A percentile compares a stretch with the other conserved stretches of the same genome.
Evolutionary conservation across 2,888 invertebrate genomes (phyloP).

Genomic region (Malthinus seriepunctatus): DNA sequence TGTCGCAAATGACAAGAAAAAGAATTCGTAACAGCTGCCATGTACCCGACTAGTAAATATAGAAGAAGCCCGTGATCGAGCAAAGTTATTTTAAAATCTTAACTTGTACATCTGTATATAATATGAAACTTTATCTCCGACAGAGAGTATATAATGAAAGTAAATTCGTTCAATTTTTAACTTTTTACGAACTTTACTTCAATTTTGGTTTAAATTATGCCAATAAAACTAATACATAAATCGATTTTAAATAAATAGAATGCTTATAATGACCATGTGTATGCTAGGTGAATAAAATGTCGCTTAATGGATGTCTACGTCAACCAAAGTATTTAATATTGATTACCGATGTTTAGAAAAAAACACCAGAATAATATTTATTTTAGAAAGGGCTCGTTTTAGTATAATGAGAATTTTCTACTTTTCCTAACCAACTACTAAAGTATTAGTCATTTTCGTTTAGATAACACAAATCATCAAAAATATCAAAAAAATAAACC

Average conservation of each 20-base stretch:
- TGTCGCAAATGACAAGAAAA: conserved; percentile 44
- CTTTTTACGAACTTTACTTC: conserved; percentile 14
- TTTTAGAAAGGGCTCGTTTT: conserved; percentile 10
- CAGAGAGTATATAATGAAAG: not conserved
- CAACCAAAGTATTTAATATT: conserved; percentile 18
- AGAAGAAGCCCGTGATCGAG: conserved; percentile 27
- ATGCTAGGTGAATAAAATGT: conserved; percentile 5
- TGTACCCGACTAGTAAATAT: conserved; percentile 35
- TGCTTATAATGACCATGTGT: not conserved
- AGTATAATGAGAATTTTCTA: conserved; percentile 9
- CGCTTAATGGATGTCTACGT: conserved; percentile 8
- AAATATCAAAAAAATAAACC: too few relatives aligned
- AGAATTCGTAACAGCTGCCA: conserved; percentile 45
- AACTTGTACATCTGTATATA: conserved; percentile 9
- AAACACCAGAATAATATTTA: conserved; percentile 19
- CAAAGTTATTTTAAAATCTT: conserved; percentile 29
- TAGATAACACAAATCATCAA: too few relatives aligned
- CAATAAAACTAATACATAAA: not conserved
- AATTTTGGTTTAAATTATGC: too few relatives aligned
- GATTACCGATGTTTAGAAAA: conserved; percentile 24
- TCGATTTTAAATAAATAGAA: not conserved
- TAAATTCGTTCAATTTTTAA: conserved; percentile 20
- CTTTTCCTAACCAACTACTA: too few relatives aligned
- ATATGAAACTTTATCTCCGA: conserved; percentile 6
- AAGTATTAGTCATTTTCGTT: too few relatives aligned